Evolutionary conservation across 2,113 vertebrate species (phyloP).

Genomic region (Odocoileus hemionus): DNA sequence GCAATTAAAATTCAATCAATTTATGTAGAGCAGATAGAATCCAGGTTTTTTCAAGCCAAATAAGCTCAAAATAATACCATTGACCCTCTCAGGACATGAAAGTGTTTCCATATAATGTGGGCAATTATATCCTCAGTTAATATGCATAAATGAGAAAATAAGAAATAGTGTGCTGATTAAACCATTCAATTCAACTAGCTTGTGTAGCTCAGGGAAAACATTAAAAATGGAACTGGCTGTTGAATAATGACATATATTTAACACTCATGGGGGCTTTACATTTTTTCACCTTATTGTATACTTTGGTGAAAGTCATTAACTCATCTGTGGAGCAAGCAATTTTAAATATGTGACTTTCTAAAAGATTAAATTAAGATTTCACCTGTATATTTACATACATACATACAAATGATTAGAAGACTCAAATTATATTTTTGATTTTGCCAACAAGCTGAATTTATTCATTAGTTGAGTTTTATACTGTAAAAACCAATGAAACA

Average conservation of each 20-base stretch:
- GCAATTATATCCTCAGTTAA: slow-evolving; percentile 10
- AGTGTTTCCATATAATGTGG: neutral
- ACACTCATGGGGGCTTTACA: neutral
- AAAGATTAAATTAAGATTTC: slow-evolving; percentile 66
- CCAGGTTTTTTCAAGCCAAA: slow-evolving; percentile 25
- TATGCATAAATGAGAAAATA: slow-evolving; percentile 49
- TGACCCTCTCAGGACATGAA: slow-evolving; percentile 10
- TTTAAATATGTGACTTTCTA: slow-evolving; percentile 55
- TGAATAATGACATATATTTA: slow-evolving; percentile 60
- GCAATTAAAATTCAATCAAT: slow-evolving; percentile 62
- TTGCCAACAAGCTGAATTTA: slow-evolving; percentile 58
- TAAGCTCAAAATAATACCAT: slow-evolving; percentile 20
- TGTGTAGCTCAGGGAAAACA: slow-evolving; percentile 52
- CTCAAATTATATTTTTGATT: slow-evolving; percentile 53
- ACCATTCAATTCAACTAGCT: slow-evolving; percentile 59
- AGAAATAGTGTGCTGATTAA: slow-evolving; percentile 57
- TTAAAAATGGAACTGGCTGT: slow-evolving; percentile 64
- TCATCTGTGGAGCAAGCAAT: slow-evolving; percentile 37
- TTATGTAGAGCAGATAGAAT: slow-evolving; percentile 51
- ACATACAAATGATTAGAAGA: slow-evolving; percentile 50
- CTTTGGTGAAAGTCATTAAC: slow-evolving; percentile 68
- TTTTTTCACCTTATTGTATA: slow-evolving; percentile 61
- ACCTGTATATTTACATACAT: slow-evolving; percentile 62
- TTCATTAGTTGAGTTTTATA: neutral
- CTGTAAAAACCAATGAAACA: neutral